Evolutionary conservation across 2,113 vertebrate species (phyloP).

Genomic region (Tiliqua scincoides): DNA sequence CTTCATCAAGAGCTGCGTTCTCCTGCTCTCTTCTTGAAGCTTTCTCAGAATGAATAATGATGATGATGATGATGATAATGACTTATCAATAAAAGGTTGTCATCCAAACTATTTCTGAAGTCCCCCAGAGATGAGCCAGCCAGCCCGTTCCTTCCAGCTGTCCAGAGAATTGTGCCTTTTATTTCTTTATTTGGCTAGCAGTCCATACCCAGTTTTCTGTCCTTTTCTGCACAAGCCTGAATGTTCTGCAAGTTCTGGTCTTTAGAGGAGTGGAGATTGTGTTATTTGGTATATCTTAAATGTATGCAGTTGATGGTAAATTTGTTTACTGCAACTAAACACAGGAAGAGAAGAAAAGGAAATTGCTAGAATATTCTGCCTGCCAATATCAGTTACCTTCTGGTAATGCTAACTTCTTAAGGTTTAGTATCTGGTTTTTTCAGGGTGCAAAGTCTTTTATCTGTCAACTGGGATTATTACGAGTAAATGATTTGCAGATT

Average conservation of each 20-base stretch:
- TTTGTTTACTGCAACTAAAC: constrained; percentile 51
- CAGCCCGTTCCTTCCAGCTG: no score
- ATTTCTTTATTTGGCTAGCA: no score
- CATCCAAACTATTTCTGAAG: no score
- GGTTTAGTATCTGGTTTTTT: constrained; percentile 56
- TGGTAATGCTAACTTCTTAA: constrained; percentile 58
- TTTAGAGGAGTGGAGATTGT: neutral
- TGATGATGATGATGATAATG: no score
- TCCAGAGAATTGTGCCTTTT: no score
- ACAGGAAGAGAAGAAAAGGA: constrained; percentile 48
- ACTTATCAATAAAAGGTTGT: no score
- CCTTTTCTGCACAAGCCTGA: neutral
- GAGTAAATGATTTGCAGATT: constrained; percentile 66
- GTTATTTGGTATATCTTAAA: constrained; percentile 56
- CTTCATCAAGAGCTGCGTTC: no score
- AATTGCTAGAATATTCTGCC: constrained; percentile 60
- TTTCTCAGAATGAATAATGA: no score
- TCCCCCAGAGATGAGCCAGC: no score
- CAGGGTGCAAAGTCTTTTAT: constrained; percentile 62
- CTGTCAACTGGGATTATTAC: constrained; percentile 67
- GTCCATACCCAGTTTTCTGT: no score
- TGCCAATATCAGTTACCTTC: constrained; percentile 53
- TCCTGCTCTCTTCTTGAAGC: no score
- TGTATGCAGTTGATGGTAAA: constrained; percentile 46
- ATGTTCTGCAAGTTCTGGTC: no score